Percentiles rank a stretch among this genome's conserved stretches.
Conservation (phyloP, 2,113 vertebrate species). For the Pyxicephalus adspersus region DNA sequence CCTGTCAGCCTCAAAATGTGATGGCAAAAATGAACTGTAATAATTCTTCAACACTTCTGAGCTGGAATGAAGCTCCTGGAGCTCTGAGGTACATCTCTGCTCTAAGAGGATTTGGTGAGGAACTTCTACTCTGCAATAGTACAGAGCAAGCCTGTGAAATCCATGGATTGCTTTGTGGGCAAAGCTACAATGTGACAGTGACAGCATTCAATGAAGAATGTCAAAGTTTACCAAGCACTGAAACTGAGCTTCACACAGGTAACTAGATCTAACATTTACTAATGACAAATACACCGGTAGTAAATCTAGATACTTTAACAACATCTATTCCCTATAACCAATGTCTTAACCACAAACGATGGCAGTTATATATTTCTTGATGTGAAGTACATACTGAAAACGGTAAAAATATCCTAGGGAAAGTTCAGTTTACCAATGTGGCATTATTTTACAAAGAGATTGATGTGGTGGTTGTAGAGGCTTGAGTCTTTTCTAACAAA, state of each 20-base stretch:
- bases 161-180: constrained; percentile 67
- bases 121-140: constrained; percentile 58
- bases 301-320: no score
- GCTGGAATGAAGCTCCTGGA: constrained; percentile 68
- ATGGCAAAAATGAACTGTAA: constrained; percentile 67
- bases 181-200: constrained; percentile 67
- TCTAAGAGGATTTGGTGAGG: constrained; percentile 56
- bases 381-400: no score
- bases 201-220: constrained; percentile 68
- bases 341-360: no score
- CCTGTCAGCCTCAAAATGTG: constrained; percentile 72
- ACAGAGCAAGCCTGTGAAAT: constrained; percentile 65
- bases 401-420: no score
- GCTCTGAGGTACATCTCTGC: constrained; percentile 65
- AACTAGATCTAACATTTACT: neutral
- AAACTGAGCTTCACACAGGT: constrained; percentile 19
- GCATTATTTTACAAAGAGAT: no score
- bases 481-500: no score
- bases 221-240: constrained; percentile 65
- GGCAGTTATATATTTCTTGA: no score
- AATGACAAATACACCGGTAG: neutral
- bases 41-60: constrained; percentile 66
- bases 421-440: no score
- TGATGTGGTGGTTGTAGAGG: no score
- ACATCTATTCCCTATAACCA: no score